These are phyloP conservation scores for Gobio occitaniae DNA, from an alignment of 2,797 vertebrate species.

Conservation along the genomic window DNA sequence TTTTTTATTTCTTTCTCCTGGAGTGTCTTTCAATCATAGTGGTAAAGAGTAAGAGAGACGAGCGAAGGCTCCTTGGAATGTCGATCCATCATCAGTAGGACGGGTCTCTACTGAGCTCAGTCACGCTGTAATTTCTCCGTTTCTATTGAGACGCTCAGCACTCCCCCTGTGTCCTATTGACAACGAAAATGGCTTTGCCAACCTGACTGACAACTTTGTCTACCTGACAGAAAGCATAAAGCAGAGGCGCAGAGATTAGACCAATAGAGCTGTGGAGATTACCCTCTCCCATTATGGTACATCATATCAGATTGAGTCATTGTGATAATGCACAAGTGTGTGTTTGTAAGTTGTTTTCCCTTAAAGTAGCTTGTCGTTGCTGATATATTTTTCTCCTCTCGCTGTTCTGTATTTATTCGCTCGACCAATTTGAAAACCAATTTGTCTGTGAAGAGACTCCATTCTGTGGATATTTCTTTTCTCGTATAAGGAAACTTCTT, in stretches of 20 bases:
- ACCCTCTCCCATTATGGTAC: constrained; percentile 73
- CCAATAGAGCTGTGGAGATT: constrained; percentile 79
- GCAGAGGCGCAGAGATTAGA: constrained; percentile 73
- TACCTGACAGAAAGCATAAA: constrained; percentile 79
- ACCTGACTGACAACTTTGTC: constrained; percentile 86
- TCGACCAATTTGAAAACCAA: constrained; percentile 31
- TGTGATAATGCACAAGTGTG: constrained; percentile 44
- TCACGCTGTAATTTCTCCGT: constrained; percentile 81
- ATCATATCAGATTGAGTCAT: constrained; percentile 76
- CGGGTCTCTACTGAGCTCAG: constrained; percentile 79
- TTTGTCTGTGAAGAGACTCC: constrained; percentile 8
- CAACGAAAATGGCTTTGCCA: constrained; percentile 81
- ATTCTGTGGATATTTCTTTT: constrained; percentile 20
- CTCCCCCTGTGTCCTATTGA: constrained; percentile 79
- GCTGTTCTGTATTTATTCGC: constrained; percentile 23
- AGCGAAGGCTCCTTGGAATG: constrained; percentile 67
- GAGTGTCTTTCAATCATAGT: constrained; percentile 47
- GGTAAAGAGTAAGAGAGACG: constrained; percentile 4
- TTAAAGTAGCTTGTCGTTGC: constrained; percentile 29
- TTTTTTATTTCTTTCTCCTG: neutral
- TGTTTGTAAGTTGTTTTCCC: constrained; percentile 21
- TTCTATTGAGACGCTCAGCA: constrained; percentile 78
- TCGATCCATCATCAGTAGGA: constrained; percentile 80
- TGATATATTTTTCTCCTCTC: neutral
- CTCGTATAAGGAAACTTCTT: constrained; percentile 11